These are phyloP conservation scores for Panthera leo DNA, from an alignment of 2,113 vertebrate genomes.

Conservation along the genomic window DNA sequence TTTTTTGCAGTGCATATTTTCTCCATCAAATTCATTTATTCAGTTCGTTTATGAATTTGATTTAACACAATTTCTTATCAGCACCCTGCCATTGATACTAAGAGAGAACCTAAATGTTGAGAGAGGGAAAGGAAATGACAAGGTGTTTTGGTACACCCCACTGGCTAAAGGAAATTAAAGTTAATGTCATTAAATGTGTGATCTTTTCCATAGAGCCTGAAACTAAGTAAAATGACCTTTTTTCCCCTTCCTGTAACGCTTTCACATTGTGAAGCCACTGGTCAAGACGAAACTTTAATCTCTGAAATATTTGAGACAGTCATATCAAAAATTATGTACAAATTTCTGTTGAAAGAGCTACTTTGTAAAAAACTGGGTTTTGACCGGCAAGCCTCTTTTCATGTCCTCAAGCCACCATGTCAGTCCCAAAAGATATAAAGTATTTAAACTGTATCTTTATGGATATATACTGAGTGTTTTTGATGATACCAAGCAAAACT, in stretches of 20 bases:
- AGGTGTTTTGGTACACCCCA: neutral
- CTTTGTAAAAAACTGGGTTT: neutral
- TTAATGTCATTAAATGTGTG: neutral
- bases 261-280: neutral
- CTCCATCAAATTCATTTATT: neutral
- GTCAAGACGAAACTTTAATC: neutral
- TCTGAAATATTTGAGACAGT: neutral
- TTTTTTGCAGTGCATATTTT: neutral
- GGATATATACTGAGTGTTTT: neutral
- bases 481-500: neutral
- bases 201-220: neutral
- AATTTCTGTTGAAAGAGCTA: neutral
- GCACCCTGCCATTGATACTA: neutral
- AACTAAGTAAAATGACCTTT: neutral
- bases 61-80: neutral
- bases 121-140: neutral
- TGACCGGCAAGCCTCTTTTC: neutral
- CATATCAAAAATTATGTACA: neutral
- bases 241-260: neutral
- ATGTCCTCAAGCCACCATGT: neutral
- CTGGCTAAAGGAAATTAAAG: neutral
- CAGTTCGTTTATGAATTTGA: neutral
- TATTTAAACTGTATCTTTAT: neutral
- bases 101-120: neutral
- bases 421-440: neutral